Percentiles rank a stretch among this genome's conserved stretches.
phyloP scores from a whole-genome alignment of 2,113 vertebrate species.

The Psilopogon haemacephalus region DNA sequence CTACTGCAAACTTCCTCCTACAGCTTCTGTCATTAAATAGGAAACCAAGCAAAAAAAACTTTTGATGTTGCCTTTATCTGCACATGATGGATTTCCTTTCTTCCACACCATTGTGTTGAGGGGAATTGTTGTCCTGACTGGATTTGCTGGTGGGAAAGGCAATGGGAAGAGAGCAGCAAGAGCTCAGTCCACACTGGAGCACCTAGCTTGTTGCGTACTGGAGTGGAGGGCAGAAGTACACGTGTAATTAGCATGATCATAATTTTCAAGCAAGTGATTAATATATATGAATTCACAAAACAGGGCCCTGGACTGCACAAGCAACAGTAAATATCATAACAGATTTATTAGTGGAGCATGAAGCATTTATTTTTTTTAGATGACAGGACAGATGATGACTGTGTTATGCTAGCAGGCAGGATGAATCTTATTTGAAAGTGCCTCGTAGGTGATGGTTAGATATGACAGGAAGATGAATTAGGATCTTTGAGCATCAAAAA shows the following conservation, averaged over 20 bases:
- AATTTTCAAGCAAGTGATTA: constrained; percentile 48
- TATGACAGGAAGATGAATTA: constrained; percentile 68
- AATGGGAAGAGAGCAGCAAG: not conserved
- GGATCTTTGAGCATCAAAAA: constrained; percentile 35
- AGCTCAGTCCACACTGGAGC: not conserved
- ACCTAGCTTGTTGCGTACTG: not conserved
- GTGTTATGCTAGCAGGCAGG: constrained; percentile 58
- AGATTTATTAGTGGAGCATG: constrained; percentile 67
- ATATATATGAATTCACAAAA: constrained; percentile 64
- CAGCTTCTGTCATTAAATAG: not conserved
- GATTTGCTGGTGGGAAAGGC: not conserved
- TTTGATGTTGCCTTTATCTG: not conserved
- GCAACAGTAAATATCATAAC: constrained; percentile 53
- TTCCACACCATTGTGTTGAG: not conserved
- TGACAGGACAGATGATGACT: constrained; percentile 71
- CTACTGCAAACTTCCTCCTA: not conserved
- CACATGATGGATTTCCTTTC: not conserved
- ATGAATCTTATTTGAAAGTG: constrained; percentile 63
- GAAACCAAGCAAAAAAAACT: not conserved
- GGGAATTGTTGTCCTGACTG: not conserved
- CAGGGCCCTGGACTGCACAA: not conserved
- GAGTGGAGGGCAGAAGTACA: not conserved
- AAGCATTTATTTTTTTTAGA: constrained; percentile 67
- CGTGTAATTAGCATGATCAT: constrained; percentile 63
- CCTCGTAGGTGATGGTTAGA: constrained; percentile 22